phyloP scores from a whole-genome alignment of 1,140 invertebrate species.

The Catajapyx aquilonaris region DNA sequence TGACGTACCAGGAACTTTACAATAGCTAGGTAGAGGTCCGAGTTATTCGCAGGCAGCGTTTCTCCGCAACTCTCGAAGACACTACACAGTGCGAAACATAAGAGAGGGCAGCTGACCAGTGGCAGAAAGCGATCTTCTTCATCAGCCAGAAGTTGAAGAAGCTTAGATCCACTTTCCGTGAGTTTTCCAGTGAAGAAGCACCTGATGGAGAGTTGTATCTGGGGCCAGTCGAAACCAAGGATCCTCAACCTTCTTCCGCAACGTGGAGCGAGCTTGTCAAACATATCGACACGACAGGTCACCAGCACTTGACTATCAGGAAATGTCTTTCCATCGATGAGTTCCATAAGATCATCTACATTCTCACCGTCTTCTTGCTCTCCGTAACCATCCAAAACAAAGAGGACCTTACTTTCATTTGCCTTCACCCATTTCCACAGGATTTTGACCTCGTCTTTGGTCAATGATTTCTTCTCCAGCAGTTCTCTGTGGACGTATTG shows the following conservation, averaged over 20 bases:
- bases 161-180: no score
- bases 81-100: constrained; percentile 28
- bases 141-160: no score
- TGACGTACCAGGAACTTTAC: constrained; percentile 23
- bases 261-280: constrained; percentile 19
- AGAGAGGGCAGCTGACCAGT: constrained; percentile 27
- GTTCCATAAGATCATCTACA: constrained; percentile 24
- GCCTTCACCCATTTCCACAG: constrained; percentile 20
- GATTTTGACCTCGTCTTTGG: constrained; percentile 14
- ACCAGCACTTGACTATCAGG: constrained; percentile 29
- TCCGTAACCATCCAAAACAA: constrained; percentile 29
- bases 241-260: constrained; percentile 25
- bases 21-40: constrained; percentile 18
- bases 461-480: constrained; percentile 20
- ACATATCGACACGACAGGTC: constrained; percentile 22
- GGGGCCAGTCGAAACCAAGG: constrained; percentile 27
- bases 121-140: constrained; percentile 16
- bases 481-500: constrained; percentile 26
- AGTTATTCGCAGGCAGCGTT: constrained; percentile 16
- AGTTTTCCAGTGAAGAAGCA: constrained; percentile 27
- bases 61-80: constrained; percentile 23
- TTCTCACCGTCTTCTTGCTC: constrained; percentile 15
- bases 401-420: constrained; percentile 26
- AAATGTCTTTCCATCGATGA: constrained; percentile 29
- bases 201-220: constrained; percentile 25